These are phyloP conservation scores for Tanaodytes sp. DNA, from an alignment of 2,888 invertebrate species.

Conservation along the genomic window DNA sequence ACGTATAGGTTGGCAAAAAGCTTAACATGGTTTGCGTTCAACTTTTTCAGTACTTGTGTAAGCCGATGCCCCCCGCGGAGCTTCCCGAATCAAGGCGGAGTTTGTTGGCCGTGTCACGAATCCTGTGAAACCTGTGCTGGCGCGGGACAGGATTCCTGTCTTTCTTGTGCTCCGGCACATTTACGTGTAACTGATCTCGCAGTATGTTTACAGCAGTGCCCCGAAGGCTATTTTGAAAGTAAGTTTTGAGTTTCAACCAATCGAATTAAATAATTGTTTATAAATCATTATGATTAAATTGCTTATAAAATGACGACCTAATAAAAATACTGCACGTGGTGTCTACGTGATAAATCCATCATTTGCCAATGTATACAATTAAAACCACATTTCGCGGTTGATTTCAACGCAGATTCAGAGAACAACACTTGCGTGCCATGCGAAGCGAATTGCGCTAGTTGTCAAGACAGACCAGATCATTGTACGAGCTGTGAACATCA, in stretches of 20 bases:
- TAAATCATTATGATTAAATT: too few species aligned
- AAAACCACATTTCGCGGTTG: too few species aligned
- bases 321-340: too few species aligned
- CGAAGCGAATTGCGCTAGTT: conserved; percentile 88
- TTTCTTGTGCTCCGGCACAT: conserved; percentile 88
- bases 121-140: conserved; percentile 92
- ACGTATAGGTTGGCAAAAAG: too few species aligned
- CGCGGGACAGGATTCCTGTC: conserved; percentile 88
- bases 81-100: conserved; percentile 85
- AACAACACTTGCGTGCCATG: conserved; percentile 88
- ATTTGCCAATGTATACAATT: too few species aligned
- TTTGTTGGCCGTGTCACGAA: conserved; percentile 90
- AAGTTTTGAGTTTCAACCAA: too few species aligned
- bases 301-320: too few species aligned
- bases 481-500: conserved; percentile 93
- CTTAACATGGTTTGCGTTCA: too few species aligned
- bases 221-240: conserved; percentile 92
- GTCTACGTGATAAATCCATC: too few species aligned
- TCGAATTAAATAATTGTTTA: too few species aligned
- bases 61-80: conserved; percentile 89
- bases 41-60: conserved; percentile 82
- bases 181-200: conserved; percentile 87
- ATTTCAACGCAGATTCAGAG: conserved; percentile 80
- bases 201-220: conserved; percentile 90
- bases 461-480: conserved; percentile 85